Evolutionary conservation across 2,113 vertebrate genomes (phyloP).

Genomic region (Notarius lentiginosus): DNA sequence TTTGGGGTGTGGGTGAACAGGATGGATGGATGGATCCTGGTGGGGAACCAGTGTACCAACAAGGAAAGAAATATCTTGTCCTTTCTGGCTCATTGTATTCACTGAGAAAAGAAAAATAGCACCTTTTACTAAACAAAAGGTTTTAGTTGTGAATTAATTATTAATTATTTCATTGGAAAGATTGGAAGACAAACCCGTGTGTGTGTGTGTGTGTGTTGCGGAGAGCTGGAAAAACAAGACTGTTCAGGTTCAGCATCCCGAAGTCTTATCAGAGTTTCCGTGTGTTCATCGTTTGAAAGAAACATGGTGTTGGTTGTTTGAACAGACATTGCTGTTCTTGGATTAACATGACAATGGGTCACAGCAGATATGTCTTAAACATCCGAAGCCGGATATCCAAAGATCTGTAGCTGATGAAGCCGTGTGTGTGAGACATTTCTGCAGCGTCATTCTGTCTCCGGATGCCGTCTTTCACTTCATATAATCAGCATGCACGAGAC

Average conservation of each 20-base stretch:
- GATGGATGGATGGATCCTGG: background rate
- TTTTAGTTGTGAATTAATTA: too few relatives aligned
- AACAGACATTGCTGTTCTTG: background rate
- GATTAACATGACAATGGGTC: background rate
- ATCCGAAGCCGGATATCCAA: background rate
- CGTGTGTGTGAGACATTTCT: background rate
- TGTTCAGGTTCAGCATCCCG: constrained; percentile 43
- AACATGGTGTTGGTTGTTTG: background rate
- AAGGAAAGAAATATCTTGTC: too few relatives aligned
- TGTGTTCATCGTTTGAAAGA: background rate
- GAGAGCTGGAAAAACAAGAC: background rate
- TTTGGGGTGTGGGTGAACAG: background rate
- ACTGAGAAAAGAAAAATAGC: too few relatives aligned
- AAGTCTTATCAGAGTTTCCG: background rate
- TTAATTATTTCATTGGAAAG: background rate
- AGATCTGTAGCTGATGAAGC: background rate
- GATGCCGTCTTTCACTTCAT: background rate
- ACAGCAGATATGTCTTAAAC: background rate
- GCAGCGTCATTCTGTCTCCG: background rate
- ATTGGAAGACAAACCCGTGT: background rate
- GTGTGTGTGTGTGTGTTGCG: too few relatives aligned
- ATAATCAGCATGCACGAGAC: background rate
- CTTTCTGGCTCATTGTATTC: too few relatives aligned
- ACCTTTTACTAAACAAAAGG: too few relatives aligned
- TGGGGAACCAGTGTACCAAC: too few relatives aligned